Conservation (phyloP, 2,113 vertebrate genomes). For the Sterrhoptilus dennistouni region DNA sequence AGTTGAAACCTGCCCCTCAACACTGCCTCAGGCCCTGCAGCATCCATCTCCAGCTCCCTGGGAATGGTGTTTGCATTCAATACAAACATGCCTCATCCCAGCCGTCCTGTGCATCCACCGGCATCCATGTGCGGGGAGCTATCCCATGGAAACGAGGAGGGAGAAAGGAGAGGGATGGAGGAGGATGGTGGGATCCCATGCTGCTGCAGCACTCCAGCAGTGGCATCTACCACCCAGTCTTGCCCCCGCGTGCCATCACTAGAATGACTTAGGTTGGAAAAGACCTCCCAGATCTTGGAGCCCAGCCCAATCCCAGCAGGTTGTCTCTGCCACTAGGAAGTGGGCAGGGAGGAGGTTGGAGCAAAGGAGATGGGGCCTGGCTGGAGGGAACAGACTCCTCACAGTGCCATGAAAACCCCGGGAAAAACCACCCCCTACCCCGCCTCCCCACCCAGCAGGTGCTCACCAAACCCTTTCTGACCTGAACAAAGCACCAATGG, state of each 20-base stretch:
- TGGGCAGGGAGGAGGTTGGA: accelerated
- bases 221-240: not conserved
- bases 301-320: not conserved
- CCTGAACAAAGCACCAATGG: not conserved
- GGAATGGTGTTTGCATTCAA: not conserved
- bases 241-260: not conserved
- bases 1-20: not conserved
- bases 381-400: not conserved
- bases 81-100: not conserved
- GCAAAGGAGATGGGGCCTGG: not conserved
- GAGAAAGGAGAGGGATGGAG: not conserved
- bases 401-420: not conserved
- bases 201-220: not conserved
- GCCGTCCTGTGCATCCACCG: accelerated
- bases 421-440: not conserved
- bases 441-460: not conserved
- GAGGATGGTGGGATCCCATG: not conserved
- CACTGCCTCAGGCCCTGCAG: accelerated
- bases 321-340: accelerated
- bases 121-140: accelerated
- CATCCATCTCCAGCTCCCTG: not conserved
- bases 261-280: not conserved
- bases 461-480: not conserved
- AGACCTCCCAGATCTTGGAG: not conserved
- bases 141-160: not conserved